Evolutionary conservation across 2,797 vertebrate species (phyloP).

Genomic region (Chelidonichthys spinosus): DNA sequence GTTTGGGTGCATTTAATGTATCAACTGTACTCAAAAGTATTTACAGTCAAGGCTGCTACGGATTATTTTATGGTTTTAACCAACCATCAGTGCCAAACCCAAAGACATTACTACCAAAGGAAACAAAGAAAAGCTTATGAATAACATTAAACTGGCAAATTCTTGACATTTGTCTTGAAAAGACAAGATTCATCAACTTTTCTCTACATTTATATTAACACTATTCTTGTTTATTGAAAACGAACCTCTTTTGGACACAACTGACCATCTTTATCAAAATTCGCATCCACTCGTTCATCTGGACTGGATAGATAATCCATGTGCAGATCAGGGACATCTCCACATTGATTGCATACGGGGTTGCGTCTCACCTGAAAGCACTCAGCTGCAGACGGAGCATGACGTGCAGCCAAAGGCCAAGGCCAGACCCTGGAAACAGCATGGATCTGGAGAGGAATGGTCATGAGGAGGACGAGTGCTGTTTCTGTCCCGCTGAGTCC

Average conservation of each 20-base stretch:
- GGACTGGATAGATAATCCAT: neutral
- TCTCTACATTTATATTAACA: too few species aligned
- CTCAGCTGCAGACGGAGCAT: slow-evolving; percentile 57
- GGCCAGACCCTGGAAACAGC: slow-evolving; percentile 54
- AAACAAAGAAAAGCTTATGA: slow-evolving; percentile 4
- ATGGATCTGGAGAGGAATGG: slow-evolving; percentile 60
- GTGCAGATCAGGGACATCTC: slow-evolving; percentile 13
- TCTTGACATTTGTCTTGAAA: neutral
- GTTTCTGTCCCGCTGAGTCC: slow-evolving; percentile 63
- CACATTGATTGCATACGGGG: slow-evolving; percentile 26
- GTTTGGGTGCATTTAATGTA: neutral
- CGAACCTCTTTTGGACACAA: neutral
- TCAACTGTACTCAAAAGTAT: neutral
- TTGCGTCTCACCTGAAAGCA: slow-evolving; percentile 45
- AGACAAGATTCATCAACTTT: too few species aligned
- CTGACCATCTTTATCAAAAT: neutral
- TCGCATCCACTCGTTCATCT: neutral
- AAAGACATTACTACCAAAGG: neutral
- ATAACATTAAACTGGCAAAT: too few species aligned
- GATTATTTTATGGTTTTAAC: neutral
- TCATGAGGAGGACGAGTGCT: slow-evolving; percentile 69
- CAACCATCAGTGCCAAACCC: neutral
- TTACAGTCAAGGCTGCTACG: neutral
- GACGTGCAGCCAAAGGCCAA: slow-evolving; percentile 65
- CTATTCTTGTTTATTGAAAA: neutral